phyloP scores from a whole-genome alignment of 2,113 vertebrate genomes.

The Austrofundulus limnaeus region DNA sequence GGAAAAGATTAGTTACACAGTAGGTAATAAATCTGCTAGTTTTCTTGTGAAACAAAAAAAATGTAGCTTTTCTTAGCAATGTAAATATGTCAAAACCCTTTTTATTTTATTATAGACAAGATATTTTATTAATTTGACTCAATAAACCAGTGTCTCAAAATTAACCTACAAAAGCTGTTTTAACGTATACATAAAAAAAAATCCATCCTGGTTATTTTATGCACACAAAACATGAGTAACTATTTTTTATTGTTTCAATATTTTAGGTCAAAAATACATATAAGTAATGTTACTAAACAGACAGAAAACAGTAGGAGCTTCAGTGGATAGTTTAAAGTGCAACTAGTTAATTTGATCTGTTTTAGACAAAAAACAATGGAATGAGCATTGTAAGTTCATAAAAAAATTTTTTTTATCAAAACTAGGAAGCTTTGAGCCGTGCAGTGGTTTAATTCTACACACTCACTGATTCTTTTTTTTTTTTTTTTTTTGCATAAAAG shows the following conservation, averaged over 20 bases:
- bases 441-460: neutral
- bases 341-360: slow-evolving; percentile 24
- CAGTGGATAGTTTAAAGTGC: slow-evolving; percentile 58
- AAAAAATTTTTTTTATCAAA: no score
- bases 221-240: slow-evolving; percentile 16
- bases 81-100: no score
- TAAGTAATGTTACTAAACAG: neutral
- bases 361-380: no score
- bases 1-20: neutral
- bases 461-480: neutral
- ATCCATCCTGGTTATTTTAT: slow-evolving; percentile 41
- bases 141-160: slow-evolving; percentile 12
- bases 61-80: no score
- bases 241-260: no score
- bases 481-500: slow-evolving; percentile 20
- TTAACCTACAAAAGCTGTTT: neutral
- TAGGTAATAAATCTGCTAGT: neutral
- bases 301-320: neutral
- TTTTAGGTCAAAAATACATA: no score
- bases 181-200: slow-evolving; percentile 28
- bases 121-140: neutral
- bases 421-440: slow-evolving; percentile 6
- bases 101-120: neutral
- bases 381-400: no score
- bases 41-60: rapidly evolving